A percentile compares a stretch with the other conserved stretches of the same genome.
Evolutionary conservation across 2,888 invertebrate species (phyloP).

Genomic region (Portevinia maculata): DNA sequence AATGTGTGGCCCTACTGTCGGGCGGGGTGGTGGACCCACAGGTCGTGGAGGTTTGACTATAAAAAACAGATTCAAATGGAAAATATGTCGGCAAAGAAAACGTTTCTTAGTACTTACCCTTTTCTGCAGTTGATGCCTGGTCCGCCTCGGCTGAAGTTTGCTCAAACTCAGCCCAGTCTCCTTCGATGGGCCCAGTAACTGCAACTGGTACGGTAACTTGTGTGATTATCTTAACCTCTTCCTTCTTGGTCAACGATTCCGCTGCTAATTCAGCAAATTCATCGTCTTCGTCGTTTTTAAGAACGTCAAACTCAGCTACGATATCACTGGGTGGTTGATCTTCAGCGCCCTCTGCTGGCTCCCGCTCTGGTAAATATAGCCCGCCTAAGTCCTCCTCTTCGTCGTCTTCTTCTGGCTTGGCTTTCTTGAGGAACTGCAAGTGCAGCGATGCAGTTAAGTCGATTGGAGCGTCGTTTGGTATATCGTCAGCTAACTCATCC

Average conservation of each 20-base stretch:
- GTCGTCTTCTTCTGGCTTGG: slow-evolving; percentile 79
- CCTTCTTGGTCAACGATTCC: slow-evolving; percentile 88
- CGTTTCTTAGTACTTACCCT: slow-evolving; percentile 79
- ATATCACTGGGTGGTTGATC: slow-evolving; percentile 77
- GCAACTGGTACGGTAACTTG: slow-evolving; percentile 82
- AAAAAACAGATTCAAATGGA: background rate
- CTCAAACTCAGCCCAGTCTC: slow-evolving; percentile 88
- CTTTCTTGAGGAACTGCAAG: slow-evolving; percentile 84
- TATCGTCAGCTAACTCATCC: slow-evolving; percentile 89
- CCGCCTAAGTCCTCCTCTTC: slow-evolving; percentile 76
- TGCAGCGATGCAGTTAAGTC: slow-evolving; percentile 88
- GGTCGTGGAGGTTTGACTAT: slow-evolving; percentile 81
- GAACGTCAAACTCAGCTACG: slow-evolving; percentile 84
- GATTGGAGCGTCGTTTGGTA: slow-evolving; percentile 86
- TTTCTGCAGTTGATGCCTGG: slow-evolving; percentile 76
- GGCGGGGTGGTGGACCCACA: slow-evolving; percentile 80
- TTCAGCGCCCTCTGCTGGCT: slow-evolving; percentile 73
- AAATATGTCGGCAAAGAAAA: background rate
- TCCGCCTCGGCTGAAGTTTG: slow-evolving; percentile 83
- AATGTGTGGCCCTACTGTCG: slow-evolving; percentile 80
- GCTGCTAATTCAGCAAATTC: slow-evolving; percentile 91
- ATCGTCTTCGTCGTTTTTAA: slow-evolving; percentile 87
- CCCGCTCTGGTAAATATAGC: slow-evolving; percentile 66
- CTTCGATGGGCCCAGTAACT: slow-evolving; percentile 83
- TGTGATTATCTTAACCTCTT: slow-evolving; percentile 82